phyloP scores from a whole-genome alignment of 2,888 invertebrate genomes.

The Malacosoma neustria region DNA sequence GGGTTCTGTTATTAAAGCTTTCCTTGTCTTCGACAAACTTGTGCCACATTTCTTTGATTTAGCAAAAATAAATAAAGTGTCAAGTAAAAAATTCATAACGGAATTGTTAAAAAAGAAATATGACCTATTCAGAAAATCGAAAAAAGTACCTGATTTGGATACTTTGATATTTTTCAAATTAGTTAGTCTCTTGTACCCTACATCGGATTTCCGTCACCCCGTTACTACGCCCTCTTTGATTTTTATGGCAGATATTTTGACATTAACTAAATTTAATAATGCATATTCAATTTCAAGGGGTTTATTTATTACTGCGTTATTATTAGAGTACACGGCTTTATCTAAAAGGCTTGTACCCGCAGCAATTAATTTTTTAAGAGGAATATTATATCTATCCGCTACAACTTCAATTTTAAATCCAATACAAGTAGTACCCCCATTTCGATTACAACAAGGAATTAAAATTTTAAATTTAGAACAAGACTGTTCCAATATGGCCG shows the following conservation, averaged over 20 bases:
- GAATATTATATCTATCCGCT: slow-evolving; percentile 82
- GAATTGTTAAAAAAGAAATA: slow-evolving; percentile 85
- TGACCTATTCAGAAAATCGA: slow-evolving; percentile 74
- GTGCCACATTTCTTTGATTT: slow-evolving; percentile 79
- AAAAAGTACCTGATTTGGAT: slow-evolving; percentile 78
- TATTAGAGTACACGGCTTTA: slow-evolving; percentile 84
- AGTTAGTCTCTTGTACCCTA: slow-evolving; percentile 86
- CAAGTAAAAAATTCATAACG: slow-evolving; percentile 78
- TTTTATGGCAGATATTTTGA: slow-evolving; percentile 88
- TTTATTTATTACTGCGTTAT: slow-evolving; percentile 81
- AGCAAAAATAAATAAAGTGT: slow-evolving; percentile 80
- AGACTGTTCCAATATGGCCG: slow-evolving; percentile 52
- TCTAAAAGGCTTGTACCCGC: slow-evolving; percentile 90
- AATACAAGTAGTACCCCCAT: slow-evolving; percentile 80
- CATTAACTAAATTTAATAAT: slow-evolving; percentile 76
- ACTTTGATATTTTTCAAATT: slow-evolving; percentile 88
- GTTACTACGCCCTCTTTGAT: slow-evolving; percentile 89
- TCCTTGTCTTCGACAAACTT: slow-evolving; percentile 74
- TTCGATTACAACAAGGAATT: slow-evolving; percentile 70
- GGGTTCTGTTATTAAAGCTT: slow-evolving; percentile 63
- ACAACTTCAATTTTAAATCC: slow-evolving; percentile 76
- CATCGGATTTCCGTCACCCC: slow-evolving; percentile 92
- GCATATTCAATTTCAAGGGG: slow-evolving; percentile 84
- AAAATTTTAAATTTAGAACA: slow-evolving; percentile 75
- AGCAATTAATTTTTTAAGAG: slow-evolving; percentile 84